Evolutionary conservation across 2,888 invertebrate species (phyloP), one percentile per base, ranked within the genome.

Genomic region (Herminia tarsipennalis): DNA sequence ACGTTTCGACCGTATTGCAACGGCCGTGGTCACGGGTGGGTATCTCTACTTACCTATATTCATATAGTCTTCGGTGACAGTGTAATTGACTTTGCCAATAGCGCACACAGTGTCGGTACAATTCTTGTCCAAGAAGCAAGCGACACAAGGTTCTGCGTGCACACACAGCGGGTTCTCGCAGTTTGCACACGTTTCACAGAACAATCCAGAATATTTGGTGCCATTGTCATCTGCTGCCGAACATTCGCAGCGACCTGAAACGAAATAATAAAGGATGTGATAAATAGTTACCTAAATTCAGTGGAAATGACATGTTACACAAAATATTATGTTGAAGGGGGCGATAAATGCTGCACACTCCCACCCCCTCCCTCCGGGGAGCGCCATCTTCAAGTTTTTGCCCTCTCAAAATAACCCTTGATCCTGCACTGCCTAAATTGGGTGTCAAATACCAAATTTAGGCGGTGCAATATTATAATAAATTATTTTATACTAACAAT

Each of bases 121-220:
- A 62, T 71, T 84, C 36, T 66, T 76, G 58, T 76, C 73, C 16
- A 90, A 68, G 45, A 83, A 78, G 53, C 92, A 90, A 10, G 68
- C 24, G 1, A 92, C 91, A 53, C 90, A 91, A 1, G 86, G 83
- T 62, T 92, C 88, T n/a, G 92, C 92, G 46, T 78, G 80, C 2
- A 78, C 81, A 60, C 93, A 93, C 39, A 92, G 75, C 0, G 91
- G 88, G 58, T 92, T 92, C 44, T 76, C 82, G 47, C 92, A 93
- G 0, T 81, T 83, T 0, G 88, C 80, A 53, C 92, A 92, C 3
- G 85, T 85, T 71, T 93, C 93, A 44, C 93, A 93, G 70, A 83
- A 93, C 32, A 66, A 73, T 13, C 93, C 93, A 0, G 83, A 71
- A 57, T 89, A 93, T 18, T 71, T 73, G 1, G 70, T 65, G 2